Evolutionary conservation across 2,113 vertebrate species (phyloP).

Genomic region (Archilochus colubris): DNA sequence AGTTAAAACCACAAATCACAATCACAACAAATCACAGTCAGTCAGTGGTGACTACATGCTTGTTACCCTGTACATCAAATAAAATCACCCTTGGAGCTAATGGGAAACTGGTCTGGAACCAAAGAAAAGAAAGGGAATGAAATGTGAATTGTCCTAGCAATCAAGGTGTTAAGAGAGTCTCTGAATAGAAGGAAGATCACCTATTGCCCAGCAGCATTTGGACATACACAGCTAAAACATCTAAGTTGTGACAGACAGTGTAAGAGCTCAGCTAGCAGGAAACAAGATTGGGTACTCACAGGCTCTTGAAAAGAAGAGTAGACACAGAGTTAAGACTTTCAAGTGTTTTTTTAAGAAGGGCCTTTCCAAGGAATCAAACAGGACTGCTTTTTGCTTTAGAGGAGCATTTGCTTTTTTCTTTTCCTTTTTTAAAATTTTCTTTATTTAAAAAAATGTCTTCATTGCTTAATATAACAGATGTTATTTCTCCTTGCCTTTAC

Average conservation of each 20-base stretch:
- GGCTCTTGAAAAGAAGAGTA: neutral
- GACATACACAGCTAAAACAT: neutral
- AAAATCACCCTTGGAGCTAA: neutral
- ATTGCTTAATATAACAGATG: neutral
- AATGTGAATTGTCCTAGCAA: neutral
- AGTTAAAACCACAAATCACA: neutral
- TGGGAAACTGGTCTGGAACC: neutral
- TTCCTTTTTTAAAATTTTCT: neutral
- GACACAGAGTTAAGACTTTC: neutral
- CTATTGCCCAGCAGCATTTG: neutral
- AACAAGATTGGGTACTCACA: neutral
- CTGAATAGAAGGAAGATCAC: neutral
- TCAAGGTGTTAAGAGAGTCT: neutral
- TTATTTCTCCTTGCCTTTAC: neutral
- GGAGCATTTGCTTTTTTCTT: neutral
- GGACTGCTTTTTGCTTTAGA: neutral
- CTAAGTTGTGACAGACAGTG: rapidly evolving
- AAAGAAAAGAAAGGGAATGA: neutral
- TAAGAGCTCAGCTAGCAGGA: neutral
- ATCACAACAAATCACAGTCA: neutral
- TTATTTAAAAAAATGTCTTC: neutral
- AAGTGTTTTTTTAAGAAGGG: neutral
- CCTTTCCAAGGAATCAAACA: neutral
- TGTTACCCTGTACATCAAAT: neutral
- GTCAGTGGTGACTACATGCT: neutral